Base-by-base conservation (phyloP, 2,888 invertebrate species). In the Uloborus plumipes region DNA sequence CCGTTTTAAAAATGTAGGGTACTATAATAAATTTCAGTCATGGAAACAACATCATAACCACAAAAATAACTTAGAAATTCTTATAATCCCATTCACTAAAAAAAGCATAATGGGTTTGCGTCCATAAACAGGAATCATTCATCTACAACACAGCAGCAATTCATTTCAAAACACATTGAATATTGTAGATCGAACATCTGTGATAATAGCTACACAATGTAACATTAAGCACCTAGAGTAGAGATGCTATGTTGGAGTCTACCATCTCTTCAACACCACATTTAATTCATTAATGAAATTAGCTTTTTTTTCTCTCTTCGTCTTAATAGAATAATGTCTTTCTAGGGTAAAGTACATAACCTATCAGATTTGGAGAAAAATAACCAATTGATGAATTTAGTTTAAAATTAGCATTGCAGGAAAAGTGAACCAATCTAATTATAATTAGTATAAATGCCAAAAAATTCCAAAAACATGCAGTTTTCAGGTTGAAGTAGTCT, bases 211-310 rank as follows among this genome's bases (percentile, higher is more conserved):
- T 71, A 76, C 50, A 62, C 69, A 69, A 76, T 47, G 39, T 61
- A 51, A 59, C 50, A 72, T 47, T 47, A 72, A 79, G 78, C 65
- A 71, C 70, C 51, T 69, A 70, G 62, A 79, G 14, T 61, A 79
- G 62, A 71, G 59, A 79, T 72, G 66, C 78, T 79, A 66, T 70
- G 58, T 74, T 59, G 18, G 47, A 47, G n/a, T 64, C 64, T 64
- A 64, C 39, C 9, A 11, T n/a, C 39, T 39, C 11, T 11, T 39
- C 39, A 39, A 39, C 64, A 47, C 64, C 64, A 64, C 64, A 64
- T 18, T 39, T 39, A 39, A 39, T 39, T 39, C 39, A 39, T 39
- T 39, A 11, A 39, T 39, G 9, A 39, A 39, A 39, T 39, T 39
- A 39, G 39, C 39, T 39, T 39, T 26, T 26, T 26, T 26, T 26